Evolutionary conservation across 2,797 vertebrate species (phyloP).

Genomic region (Pristis pectinata): DNA sequence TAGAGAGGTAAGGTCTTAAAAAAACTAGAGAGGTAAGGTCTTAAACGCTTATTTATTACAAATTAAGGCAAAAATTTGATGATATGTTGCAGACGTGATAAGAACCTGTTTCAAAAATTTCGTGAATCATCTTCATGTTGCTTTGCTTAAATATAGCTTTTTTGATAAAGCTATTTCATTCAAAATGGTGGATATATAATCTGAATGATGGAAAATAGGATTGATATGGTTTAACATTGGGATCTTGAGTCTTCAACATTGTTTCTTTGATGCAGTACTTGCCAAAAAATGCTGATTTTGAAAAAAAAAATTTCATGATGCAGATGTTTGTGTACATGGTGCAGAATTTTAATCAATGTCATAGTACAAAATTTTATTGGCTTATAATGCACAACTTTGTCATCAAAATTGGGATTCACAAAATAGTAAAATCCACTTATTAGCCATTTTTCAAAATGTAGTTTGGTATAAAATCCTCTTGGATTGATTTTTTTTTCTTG

Average conservation of each 20-base stretch:
- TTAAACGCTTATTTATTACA: background rate
- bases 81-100: background rate
- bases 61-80: background rate
- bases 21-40: background rate
- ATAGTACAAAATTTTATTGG: background rate
- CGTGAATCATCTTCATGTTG: background rate
- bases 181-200: background rate
- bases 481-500: background rate
- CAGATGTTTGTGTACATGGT: background rate
- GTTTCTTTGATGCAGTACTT: background rate
- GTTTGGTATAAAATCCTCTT: background rate
- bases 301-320: background rate
- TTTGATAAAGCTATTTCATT: background rate
- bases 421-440: no score
- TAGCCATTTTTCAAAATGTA: background rate
- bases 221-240: background rate
- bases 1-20: no score
- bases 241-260: background rate
- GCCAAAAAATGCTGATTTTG: background rate
- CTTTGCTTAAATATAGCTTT: background rate
- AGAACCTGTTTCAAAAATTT: background rate
- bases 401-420: background rate
- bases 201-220: background rate
- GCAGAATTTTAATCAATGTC: background rate
- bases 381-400: background rate